Conservation (phyloP, 2,113 vertebrate species). For the Cheirogaleus medius region DNA sequence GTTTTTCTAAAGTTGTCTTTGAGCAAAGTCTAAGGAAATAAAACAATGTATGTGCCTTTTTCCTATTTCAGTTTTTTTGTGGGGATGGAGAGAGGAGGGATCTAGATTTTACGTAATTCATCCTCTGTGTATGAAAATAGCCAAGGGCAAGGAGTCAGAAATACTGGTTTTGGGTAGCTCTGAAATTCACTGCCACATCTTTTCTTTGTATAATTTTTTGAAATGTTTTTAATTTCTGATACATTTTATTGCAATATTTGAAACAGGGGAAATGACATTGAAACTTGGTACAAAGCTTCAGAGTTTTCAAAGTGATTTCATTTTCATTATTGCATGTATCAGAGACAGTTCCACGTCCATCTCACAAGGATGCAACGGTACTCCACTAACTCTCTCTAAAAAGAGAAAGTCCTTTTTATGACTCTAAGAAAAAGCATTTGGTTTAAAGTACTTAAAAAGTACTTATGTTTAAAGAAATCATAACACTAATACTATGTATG, state of each 20-base stretch:
- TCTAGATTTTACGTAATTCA: accelerated
- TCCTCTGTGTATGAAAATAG: not conserved
- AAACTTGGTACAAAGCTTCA: not conserved
- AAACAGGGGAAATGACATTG: not conserved
- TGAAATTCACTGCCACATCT: not conserved
- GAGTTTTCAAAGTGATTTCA: not conserved
- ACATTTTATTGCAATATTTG: not conserved
- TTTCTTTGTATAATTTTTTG: not conserved
- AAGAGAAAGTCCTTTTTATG: no score
- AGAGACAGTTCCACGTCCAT: not conserved
- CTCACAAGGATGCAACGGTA: no score
- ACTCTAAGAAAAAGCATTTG: no score
- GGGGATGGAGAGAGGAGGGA: accelerated
- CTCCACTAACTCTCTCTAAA: no score
- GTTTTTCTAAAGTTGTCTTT: not conserved
- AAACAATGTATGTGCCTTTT: not conserved
- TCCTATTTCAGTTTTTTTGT: not conserved
- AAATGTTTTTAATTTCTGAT: not conserved
- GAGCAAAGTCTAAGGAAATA: not conserved
- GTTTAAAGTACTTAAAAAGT: no score
- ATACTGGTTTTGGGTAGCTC: not conserved
- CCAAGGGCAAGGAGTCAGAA: not conserved
- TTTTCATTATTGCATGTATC: not conserved
- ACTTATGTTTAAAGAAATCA: not conserved
- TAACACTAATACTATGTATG: not conserved